Conservation (phyloP, 1,140 invertebrate genomes). For the Brachionus manjavacas region DNA sequence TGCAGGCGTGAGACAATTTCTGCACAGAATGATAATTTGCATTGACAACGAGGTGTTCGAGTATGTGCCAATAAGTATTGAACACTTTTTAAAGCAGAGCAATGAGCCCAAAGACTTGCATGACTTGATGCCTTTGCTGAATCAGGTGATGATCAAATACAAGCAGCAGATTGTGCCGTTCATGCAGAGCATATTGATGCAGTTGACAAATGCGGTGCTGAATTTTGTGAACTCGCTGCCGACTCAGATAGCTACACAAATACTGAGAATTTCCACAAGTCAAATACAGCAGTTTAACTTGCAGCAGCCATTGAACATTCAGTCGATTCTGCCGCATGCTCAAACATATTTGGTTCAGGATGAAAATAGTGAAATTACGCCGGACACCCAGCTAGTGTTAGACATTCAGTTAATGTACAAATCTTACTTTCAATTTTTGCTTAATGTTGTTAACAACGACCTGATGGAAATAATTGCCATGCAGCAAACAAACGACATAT, state of each 20-base stretch:
- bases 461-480: conserved; percentile 16
- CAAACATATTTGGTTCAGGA: conserved; percentile 13
- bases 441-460: conserved; percentile 32
- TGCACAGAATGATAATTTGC: conserved; percentile 65
- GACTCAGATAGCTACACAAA: not conserved
- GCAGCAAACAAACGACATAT: conserved; percentile 29
- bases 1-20: conserved; percentile 60
- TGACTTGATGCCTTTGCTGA: conserved; percentile 64
- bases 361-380: conserved; percentile 31
- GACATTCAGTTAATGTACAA: conserved; percentile 39
- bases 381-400: not conserved
- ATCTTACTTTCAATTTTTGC: conserved; percentile 37
- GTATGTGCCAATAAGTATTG: conserved; percentile 60
- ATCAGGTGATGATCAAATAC: conserved; percentile 63
- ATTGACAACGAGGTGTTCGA: conserved; percentile 63
- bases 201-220: conserved; percentile 48
- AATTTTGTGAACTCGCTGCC: conserved; percentile 34
- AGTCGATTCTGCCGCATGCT: not conserved
- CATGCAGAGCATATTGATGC: conserved; percentile 11
- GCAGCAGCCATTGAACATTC: not conserved
- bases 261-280: not conserved
- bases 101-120: conserved; percentile 59
- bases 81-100: conserved; percentile 59
- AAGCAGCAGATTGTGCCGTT: conserved; percentile 50
- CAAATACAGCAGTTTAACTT: conserved; percentile 7